Evolutionary conservation across 2,113 vertebrate genomes (phyloP).

Genomic region (Carassius carassius): DNA sequence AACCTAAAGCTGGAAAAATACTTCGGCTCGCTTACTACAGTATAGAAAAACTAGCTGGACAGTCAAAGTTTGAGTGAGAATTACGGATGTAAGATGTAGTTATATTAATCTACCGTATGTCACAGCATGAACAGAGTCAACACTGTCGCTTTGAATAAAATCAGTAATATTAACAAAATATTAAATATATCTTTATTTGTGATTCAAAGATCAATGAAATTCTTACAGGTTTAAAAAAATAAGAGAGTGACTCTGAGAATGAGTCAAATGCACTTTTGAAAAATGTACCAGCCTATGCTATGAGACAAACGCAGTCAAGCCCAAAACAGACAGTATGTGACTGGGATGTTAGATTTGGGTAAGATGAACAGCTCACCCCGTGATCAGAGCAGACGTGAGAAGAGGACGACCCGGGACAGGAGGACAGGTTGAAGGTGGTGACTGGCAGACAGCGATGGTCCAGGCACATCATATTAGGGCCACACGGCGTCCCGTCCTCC

Average conservation of each 20-base stretch:
- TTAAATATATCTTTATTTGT: too few relatives aligned
- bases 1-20: not conserved
- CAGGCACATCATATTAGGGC: slow-evolving; percentile 95
- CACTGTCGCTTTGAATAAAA: not conserved
- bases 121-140: not conserved
- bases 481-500: slow-evolving; percentile 93
- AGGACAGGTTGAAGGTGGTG: slow-evolving; percentile 91
- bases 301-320: too few relatives aligned
- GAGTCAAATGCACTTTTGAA: too few relatives aligned
- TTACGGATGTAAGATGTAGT: not conserved
- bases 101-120: not conserved
- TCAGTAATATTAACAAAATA: too few relatives aligned
- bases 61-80: not conserved
- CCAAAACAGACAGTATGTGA: not conserved
- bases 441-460: slow-evolving; percentile 89
- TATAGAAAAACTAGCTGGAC: not conserved
- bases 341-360: not conserved
- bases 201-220: too few relatives aligned
- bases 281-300: too few relatives aligned
- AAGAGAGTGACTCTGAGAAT: too few relatives aligned
- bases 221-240: too few relatives aligned
- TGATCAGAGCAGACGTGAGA: slow-evolving; percentile 88
- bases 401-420: slow-evolving; percentile 84
- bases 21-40: not conserved
- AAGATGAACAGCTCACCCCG: slow-evolving; percentile 77